Percentiles rank a stretch among this genome's conserved stretches.
Evolutionary conservation across 2,888 invertebrate genomes (phyloP).

Genomic region (Podabrus alpinus): DNA sequence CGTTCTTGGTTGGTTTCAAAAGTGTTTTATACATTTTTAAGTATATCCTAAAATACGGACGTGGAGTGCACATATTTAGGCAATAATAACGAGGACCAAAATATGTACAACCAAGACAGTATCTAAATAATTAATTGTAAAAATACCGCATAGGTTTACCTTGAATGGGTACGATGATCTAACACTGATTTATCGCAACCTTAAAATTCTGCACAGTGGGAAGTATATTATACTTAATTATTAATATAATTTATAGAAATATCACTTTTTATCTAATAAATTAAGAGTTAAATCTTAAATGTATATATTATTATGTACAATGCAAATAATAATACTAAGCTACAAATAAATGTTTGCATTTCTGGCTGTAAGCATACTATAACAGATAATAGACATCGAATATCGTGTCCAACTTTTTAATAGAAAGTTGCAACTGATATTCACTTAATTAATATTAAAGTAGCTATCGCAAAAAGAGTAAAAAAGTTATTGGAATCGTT

Average conservation of each 20-base stretch:
- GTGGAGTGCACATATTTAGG: too few species aligned
- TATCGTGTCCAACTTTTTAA: neutral
- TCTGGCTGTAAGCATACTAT: too few species aligned
- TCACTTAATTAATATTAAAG: neutral
- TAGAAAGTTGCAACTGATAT: neutral
- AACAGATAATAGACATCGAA: neutral
- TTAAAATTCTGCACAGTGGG: neutral
- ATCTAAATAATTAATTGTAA: neutral
- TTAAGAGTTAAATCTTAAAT: neutral
- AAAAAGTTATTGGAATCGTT: neutral
- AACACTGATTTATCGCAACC: neutral
- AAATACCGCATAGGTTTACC: neutral
- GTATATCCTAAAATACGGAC: too few species aligned
- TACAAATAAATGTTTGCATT: too few species aligned
- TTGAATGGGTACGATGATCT: conserved; percentile 1
- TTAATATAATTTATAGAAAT: neutral
- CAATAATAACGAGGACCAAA: neutral
- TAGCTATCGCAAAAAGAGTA: neutral
- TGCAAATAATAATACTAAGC: too few species aligned
- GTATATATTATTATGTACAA: too few species aligned
- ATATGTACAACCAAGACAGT: neutral
- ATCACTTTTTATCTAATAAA: neutral
- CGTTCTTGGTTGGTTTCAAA: too few species aligned
- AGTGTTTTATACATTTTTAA: too few species aligned
- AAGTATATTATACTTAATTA: neutral